Evolutionary conservation across 2,797 vertebrate genomes (phyloP).

Genomic region (Sparidentex hasta): DNA sequence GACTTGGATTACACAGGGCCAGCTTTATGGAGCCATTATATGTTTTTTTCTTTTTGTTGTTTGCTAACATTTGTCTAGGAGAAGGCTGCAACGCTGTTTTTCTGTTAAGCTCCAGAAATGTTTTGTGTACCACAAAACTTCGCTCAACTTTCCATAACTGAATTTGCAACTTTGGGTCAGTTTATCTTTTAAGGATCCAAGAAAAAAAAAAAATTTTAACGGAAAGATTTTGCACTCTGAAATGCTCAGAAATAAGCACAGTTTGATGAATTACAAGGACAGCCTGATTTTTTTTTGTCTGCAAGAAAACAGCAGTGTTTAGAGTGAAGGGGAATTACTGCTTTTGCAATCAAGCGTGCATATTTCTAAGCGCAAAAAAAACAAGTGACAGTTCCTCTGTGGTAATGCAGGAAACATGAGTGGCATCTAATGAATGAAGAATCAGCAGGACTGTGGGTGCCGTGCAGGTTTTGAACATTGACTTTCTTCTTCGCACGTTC

Average conservation of each 20-base stretch:
- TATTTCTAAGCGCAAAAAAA: neutral
- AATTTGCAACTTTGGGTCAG: too few relatives aligned
- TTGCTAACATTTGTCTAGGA: too few relatives aligned
- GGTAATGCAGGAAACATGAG: neutral
- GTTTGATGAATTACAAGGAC: neutral
- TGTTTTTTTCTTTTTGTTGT: too few relatives aligned
- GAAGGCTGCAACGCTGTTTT: too few relatives aligned
- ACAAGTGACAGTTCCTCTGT: conserved; percentile 14
- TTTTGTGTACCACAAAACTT: too few relatives aligned
- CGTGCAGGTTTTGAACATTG: conserved; percentile 41
- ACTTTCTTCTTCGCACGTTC: neutral
- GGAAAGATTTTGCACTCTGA: neutral
- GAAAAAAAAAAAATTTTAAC: neutral
- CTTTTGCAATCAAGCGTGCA: neutral
- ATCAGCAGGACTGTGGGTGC: neutral
- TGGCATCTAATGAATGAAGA: neutral
- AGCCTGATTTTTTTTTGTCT: neutral
- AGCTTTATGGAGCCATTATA: too few relatives aligned
- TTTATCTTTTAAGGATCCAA: neutral
- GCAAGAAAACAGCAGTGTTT: neutral
- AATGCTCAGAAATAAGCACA: neutral
- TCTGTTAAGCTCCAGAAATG: too few relatives aligned
- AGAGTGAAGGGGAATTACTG: neutral
- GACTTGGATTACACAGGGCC: too few relatives aligned
- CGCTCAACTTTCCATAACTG: too few relatives aligned